Percentiles rank a stretch among this genome's conserved stretches.
Conservation (phyloP, 2,888 invertebrate species). For the Ceraclea dissimilis region DNA sequence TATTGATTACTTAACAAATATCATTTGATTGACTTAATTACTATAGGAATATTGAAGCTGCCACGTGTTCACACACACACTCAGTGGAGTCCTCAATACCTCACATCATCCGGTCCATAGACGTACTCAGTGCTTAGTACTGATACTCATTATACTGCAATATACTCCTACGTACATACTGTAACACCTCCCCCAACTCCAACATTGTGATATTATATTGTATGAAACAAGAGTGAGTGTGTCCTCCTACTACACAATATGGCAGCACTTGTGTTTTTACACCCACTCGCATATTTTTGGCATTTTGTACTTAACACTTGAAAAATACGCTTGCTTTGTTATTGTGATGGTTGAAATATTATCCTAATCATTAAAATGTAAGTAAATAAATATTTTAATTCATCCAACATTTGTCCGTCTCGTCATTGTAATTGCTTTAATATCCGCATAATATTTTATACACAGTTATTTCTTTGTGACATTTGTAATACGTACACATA, state of each 20-base stretch:
- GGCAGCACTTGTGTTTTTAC: conserved; percentile 2
- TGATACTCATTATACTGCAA: neutral
- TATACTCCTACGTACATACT: no score
- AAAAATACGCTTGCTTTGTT: conserved; percentile 21
- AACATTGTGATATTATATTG: no score
- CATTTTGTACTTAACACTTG: neutral
- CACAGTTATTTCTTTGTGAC: no score
- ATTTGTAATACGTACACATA: no score
- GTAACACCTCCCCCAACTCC: no score
- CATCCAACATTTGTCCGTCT: neutral
- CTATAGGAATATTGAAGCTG: no score
- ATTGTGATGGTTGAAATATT: conserved; percentile 25
- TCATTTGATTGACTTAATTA: no score
- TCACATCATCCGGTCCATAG: neutral
- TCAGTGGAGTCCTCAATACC: no score
- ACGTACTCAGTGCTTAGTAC: neutral
- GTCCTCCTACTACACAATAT: neutral
- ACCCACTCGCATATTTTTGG: neutral
- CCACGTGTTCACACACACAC: no score
- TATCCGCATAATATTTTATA: neutral
- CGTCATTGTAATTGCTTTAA: neutral
- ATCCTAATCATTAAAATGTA: conserved; percentile 23
- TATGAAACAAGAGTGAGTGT: no score
- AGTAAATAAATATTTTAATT: conserved; percentile 11
- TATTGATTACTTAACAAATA: no score